Conservation (phyloP, 2,797 vertebrate species). For the Oreochromis mossambicus region DNA sequence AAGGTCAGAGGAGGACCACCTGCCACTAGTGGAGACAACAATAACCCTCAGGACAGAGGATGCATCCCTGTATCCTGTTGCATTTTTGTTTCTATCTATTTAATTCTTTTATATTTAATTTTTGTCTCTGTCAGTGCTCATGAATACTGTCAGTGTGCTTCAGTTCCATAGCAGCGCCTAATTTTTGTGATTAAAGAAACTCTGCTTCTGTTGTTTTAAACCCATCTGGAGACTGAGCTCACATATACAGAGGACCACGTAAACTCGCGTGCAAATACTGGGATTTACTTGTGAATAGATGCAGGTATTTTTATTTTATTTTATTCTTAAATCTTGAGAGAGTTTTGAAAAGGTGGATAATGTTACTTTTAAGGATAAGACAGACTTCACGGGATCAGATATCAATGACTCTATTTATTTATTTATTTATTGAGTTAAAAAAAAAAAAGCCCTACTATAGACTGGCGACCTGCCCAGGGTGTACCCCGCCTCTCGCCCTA, state of each 20-base stretch:
- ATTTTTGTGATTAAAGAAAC: neutral
- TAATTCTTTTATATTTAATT: neutral
- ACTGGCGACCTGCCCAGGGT: neutral
- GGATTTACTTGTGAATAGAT: neutral
- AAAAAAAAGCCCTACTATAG: neutral
- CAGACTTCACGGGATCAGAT: neutral
- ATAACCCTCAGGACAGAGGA: neutral
- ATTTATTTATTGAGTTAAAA: accelerated
- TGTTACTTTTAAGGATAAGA: neutral
- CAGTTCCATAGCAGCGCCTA: neutral
- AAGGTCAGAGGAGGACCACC: conserved; percentile 21
- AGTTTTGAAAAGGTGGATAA: neutral
- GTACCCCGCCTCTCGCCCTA: neutral
- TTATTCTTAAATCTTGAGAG: neutral
- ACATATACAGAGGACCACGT: neutral
- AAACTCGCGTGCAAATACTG: accelerated
- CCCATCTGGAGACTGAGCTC: neutral
- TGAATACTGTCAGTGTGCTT: neutral
- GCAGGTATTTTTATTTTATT: neutral
- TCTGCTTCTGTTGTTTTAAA: neutral
- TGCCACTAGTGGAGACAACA: neutral
- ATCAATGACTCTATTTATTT: accelerated
- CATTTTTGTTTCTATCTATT: neutral
- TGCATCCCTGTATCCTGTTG: neutral
- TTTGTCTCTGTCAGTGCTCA: neutral